A percentile compares a stretch with the other conserved stretches of the same genome.
Evolutionary conservation across 2,888 invertebrate genomes (phyloP).

Genomic region (Cataglyphis altisquamis): DNA sequence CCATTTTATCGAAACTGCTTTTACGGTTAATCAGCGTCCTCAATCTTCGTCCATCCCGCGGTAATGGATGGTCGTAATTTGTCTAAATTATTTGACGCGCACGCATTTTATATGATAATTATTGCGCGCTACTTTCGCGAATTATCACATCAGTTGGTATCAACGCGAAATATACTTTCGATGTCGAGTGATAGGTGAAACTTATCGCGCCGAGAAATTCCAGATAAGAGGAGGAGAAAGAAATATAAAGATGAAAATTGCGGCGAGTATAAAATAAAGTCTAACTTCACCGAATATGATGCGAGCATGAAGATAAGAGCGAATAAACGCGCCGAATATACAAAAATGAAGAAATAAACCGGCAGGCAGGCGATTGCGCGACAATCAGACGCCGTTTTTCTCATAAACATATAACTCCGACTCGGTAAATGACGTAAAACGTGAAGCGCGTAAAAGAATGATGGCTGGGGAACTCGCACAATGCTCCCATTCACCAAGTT

Average conservation of each 20-base stretch:
- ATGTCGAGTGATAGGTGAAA: neutral
- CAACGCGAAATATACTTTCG: neutral
- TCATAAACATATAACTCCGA: slow-evolving; percentile 61
- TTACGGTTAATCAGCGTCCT: slow-evolving; percentile 8
- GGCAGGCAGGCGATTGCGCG: neutral
- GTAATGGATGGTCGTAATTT: slow-evolving; percentile 14
- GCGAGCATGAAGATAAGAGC: slow-evolving; percentile 26
- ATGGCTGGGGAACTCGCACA: slow-evolving; percentile 61
- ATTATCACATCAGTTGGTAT: slow-evolving; percentile 2
- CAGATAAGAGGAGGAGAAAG: neutral
- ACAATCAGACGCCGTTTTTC: slow-evolving; percentile 55
- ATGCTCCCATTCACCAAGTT: slow-evolving; percentile 67
- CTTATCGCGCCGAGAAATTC: slow-evolving; percentile 18
- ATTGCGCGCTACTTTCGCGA: neutral
- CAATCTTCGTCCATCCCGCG: neutral
- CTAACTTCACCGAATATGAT: neutral
- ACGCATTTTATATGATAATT: neutral
- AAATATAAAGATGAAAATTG: slow-evolving; percentile 41
- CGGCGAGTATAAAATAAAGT: slow-evolving; percentile 36
- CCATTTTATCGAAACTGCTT: slow-evolving; percentile 5
- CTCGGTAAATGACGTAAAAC: slow-evolving; percentile 60
- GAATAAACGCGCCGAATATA: neutral
- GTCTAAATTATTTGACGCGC: slow-evolving; percentile 22
- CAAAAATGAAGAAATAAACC: slow-evolving; percentile 1
- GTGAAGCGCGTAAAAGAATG: slow-evolving; percentile 61